Base-by-base conservation (phyloP, 2,888 invertebrate genomes). In the Suillia variegata region DNA sequence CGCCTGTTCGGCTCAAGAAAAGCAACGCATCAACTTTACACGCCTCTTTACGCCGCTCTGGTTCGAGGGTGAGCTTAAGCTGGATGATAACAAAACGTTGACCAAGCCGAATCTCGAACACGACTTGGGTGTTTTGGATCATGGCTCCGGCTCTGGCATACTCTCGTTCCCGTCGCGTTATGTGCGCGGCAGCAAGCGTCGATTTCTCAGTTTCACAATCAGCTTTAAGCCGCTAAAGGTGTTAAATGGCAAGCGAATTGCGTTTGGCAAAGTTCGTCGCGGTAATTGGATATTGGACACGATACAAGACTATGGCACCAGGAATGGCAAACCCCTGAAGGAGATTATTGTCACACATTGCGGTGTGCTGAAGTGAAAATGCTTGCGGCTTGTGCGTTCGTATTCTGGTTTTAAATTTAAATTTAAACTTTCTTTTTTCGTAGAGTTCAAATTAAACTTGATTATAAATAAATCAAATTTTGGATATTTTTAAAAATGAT, bases 241-340 rank as follows among this genome's bases (percentile, higher is more conserved):
- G 5, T 50, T 81, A 15, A 80, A 81, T 66, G 81, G 78, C 10
- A 75, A 78, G 51, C 71, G 80, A 1, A 69, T 79, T 22, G 80
- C 78, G 1, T 80, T 81, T 34, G 82, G 80, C 12, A 71, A 75
- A 54, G 70, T 80, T 0, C 66, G 73, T 17, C 71, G 71, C 55
- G 81, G 81, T 1, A 51, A 74, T n/a, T 69, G 67, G 48, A 60
- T 77, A 6, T 62, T 80, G 31, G 68, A 73, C 8, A 64, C 63
- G 2, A 66, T 81, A 12, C 74, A 80, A 47, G 70, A 70, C n/a
- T 68, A 74, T 56, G 63, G 76, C 33, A 66, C 68, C 45, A 72
- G 70, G n/a, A 65, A 67, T 58, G 73, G 73, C 2, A 73, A 69
- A 33, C 66, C 69, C 2, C 67, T 73, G 24, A 65, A 72, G 1